Conservation (phyloP, 1,140 invertebrate species). For the Drosophila suzukii region DNA sequence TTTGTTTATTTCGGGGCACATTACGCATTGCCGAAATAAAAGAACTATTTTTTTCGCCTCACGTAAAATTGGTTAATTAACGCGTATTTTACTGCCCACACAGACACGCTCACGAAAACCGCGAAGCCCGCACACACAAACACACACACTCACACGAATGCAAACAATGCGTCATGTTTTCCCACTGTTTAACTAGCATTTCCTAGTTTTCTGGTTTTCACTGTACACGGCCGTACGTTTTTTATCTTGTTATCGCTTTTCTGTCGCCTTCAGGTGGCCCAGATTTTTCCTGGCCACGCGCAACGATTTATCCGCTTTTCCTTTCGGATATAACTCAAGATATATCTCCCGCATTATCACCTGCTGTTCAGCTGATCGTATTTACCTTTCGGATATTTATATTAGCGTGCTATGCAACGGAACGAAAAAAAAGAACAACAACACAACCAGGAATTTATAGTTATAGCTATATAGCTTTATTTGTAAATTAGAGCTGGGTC, state of each 20-base stretch:
- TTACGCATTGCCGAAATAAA: constrained; percentile 28
- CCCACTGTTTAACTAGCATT: constrained; percentile 44
- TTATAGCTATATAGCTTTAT: constrained; percentile 18
- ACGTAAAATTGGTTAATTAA: constrained; percentile 21
- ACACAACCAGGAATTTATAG: constrained; percentile 42
- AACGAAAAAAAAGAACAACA: constrained; percentile 58
- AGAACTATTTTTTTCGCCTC: constrained; percentile 1
- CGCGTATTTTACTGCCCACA: constrained; percentile 17
- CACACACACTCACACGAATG: constrained; percentile 25
- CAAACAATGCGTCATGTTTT: constrained; percentile 62
- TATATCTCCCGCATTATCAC: constrained; percentile 19
- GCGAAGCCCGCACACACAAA: constrained; percentile 10
- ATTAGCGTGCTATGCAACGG: constrained; percentile 47
- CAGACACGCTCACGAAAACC: constrained; percentile 10
- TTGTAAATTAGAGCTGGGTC: constrained; percentile 6
- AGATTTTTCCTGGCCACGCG: constrained; percentile 17
- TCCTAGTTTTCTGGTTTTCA: constrained; percentile 24
- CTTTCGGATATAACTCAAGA: too few relatives aligned
- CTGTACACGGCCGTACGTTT: constrained; percentile 15
- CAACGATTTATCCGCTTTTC: not conserved
- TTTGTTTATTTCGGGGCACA: constrained; percentile 35
- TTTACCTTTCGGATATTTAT: constrained; percentile 57
- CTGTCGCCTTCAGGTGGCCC: constrained; percentile 11
- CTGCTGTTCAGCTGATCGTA: constrained; percentile 34
- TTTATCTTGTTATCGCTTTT: constrained; percentile 42